A percentile compares a stretch with the other conserved stretches of the same genome.
These are phyloP conservation scores for Pica pica DNA, from an alignment of 2,113 vertebrate species.

Conservation along the genomic window DNA sequence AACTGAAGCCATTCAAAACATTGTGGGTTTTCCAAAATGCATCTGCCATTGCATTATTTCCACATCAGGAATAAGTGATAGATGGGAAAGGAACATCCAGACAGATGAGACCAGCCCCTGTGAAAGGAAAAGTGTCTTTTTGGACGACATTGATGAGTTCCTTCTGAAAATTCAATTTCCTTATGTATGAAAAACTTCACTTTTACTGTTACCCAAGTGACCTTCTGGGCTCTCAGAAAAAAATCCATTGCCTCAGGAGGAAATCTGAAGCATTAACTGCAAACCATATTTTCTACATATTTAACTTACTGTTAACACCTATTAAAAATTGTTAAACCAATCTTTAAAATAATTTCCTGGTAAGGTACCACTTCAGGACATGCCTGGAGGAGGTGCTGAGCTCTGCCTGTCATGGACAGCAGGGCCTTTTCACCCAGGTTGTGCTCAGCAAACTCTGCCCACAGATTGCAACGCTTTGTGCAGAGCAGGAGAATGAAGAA, in stretches of 20 bases:
- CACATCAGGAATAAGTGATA: not conserved
- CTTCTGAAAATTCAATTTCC: constrained; percentile 30
- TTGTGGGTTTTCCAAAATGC: not conserved
- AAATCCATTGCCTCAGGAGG: not conserved
- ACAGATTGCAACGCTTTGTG: fast-evolving
- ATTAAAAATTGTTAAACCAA: not conserved
- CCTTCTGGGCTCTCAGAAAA: not conserved
- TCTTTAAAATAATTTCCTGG: not conserved
- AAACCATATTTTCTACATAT: fast-evolving
- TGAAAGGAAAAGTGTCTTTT: not conserved
- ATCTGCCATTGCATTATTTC: not conserved
- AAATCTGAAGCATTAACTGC: not conserved
- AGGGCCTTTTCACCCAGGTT: not conserved
- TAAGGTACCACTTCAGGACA: not conserved
- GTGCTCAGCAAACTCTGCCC: not conserved
- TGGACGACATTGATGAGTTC: not conserved
- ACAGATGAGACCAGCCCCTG: not conserved
- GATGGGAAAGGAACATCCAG: not conserved
- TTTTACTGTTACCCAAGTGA: not conserved
- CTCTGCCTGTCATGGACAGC: not conserved
- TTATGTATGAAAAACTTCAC: not conserved
- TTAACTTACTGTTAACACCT: not conserved
- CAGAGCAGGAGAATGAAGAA: not conserved
- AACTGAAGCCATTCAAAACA: not conserved
- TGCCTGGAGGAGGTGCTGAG: not conserved